Evolutionary conservation across 2,113 vertebrate genomes (phyloP), one percentile per base, ranked within the genome.

Genomic region (Clarias magur): DNA sequence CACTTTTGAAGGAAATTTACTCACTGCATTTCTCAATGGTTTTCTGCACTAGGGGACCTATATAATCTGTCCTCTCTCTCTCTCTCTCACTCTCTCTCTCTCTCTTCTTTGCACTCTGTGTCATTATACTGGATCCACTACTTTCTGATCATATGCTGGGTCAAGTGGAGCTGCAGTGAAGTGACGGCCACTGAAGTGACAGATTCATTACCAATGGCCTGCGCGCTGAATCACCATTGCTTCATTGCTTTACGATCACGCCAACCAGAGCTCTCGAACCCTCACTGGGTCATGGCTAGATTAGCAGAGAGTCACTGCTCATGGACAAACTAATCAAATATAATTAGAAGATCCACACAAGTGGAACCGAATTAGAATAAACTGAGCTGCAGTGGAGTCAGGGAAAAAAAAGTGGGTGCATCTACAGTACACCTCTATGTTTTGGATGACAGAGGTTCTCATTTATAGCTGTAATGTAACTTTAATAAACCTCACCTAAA

Each of bases 261-360:
- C 56, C 84, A 89, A 78, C 12, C 56, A 88, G 42, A 27, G 38
- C 57, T 88, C 17, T 70, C 27, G 62, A 53, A 53, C 70, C 83
- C 68, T 68, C 60, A 0, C 8, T 81, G 70, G 85, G 30, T 79
- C 54, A 82, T 38, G 54, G 34, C 60, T 34, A 67, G 42, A 72
- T 85, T 80, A 78, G 21, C 62, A 83, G 81, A 60, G 83, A 84
- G 79, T 85, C 86, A 82, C 60, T 25, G 65, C 15, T 80, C 68
- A 86, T 87, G 48, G 82, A 75, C 83, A 89, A 87, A 84, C 85
- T 59, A 85, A 89, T 89, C 78, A 81, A 87, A 87, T 75, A 54
- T 19, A 89, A 89, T 87, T 87, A 87, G 60, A 89, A 85, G 42
- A 80, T 76, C 25, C 25, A 42, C 25, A 62, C 6, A n/a, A 89